phyloP scores from a whole-genome alignment of 2,888 invertebrate species.

The Himalopsyche japonica region DNA sequence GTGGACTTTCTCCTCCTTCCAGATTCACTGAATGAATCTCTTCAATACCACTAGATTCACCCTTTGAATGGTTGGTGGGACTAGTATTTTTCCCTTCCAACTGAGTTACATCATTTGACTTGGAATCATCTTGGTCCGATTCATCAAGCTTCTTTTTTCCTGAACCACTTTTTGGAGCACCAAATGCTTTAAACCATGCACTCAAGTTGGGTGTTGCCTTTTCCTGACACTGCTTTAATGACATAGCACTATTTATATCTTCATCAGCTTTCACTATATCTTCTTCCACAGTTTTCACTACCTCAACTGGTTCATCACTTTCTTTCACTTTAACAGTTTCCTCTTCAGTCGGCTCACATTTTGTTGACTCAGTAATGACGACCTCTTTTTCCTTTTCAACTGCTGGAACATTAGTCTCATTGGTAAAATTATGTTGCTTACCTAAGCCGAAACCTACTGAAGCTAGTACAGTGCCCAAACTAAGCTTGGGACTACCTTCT shows the following conservation, averaged over 20 bases:
- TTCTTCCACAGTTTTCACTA: conserved; percentile 46
- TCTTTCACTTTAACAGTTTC: conserved; percentile 39
- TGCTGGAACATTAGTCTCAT: conserved; percentile 37
- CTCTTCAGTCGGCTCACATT: conserved; percentile 43
- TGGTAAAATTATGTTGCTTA: conserved; percentile 66
- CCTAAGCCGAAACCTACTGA: conserved; percentile 70
- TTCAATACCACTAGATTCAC: conserved; percentile 51
- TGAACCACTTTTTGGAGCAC: conserved; percentile 74
- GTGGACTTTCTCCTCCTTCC: conserved; percentile 55
- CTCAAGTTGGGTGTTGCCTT: conserved; percentile 84
- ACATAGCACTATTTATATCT: conserved; percentile 40
- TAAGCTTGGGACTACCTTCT: conserved; percentile 77
- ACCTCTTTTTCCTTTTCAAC: conserved; percentile 44
- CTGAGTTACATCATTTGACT: conserved; percentile 47
- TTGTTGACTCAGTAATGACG: conserved; percentile 45
- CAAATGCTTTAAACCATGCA: conserved; percentile 92
- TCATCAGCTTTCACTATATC: conserved; percentile 43
- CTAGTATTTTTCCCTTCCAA: conserved; percentile 48
- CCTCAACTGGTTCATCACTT: conserved; percentile 40
- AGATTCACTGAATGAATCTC: conserved; percentile 48
- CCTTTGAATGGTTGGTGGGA: conserved; percentile 50
- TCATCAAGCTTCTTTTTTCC: conserved; percentile 65
- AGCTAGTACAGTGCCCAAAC: conserved; percentile 81
- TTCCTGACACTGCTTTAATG: conserved; percentile 57
- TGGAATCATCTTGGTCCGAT: conserved; percentile 52